phyloP scores from a whole-genome alignment of 2,113 vertebrate species.

The Eleginops maclovinus region DNA sequence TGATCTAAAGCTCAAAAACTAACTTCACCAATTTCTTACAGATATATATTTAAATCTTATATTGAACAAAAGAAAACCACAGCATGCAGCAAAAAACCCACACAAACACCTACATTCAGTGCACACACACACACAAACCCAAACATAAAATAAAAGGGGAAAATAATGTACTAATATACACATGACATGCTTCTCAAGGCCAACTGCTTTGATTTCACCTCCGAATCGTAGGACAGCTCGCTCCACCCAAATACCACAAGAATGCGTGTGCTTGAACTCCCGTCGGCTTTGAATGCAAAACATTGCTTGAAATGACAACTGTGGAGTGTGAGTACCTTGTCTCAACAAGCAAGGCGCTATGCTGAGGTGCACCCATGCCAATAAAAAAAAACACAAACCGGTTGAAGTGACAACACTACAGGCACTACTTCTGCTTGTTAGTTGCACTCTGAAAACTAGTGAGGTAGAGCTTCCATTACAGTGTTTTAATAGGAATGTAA shows the following conservation, averaged over 20 bases:
- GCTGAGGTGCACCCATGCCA: conserved; percentile 68
- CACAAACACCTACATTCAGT: conserved; percentile 23
- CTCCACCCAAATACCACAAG: conserved; percentile 69
- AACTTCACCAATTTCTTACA: no score
- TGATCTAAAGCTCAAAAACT: no score
- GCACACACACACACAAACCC: conserved; percentile 27
- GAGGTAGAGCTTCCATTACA: conserved; percentile 68
- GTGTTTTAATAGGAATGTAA: background rate
- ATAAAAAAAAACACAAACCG: conserved; percentile 39
- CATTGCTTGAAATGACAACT: conserved; percentile 32
- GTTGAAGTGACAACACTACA: conserved; percentile 48
- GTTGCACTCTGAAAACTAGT: conserved; percentile 56
- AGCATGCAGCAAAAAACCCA: conserved; percentile 49
- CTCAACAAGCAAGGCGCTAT: conserved; percentile 61
- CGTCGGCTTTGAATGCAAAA: conserved; percentile 21
- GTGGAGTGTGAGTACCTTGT: conserved; percentile 48
- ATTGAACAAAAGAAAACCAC: conserved; percentile 11
- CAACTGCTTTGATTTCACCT: conserved; percentile 71
- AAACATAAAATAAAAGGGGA: conserved; percentile 10
- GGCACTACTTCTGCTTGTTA: conserved; percentile 62
- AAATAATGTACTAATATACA: background rate
- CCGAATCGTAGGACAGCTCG: conserved; percentile 20
- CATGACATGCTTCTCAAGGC: conserved; percentile 61
- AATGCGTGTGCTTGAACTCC: conserved; percentile 60
- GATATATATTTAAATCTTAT: no score